These are phyloP conservation scores for Ahaetulla prasina DNA, from an alignment of 2,113 vertebrate species.

Conservation along the genomic window DNA sequence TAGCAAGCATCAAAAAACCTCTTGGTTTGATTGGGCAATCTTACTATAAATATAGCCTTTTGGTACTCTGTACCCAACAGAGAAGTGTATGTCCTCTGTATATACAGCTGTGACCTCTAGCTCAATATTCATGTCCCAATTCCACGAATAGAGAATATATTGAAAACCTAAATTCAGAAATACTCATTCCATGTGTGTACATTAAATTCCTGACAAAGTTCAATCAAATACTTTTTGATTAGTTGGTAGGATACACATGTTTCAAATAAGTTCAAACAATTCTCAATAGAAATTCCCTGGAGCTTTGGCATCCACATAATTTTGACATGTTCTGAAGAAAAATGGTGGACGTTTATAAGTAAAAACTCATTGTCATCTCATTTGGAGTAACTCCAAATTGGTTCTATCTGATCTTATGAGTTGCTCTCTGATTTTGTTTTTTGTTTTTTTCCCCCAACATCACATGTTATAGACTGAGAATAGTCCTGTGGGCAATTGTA, in stretches of 20 bases:
- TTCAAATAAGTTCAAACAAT: background rate
- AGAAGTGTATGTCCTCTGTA: background rate
- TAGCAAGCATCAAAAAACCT: background rate
- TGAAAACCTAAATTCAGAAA: background rate
- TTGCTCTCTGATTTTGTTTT: background rate
- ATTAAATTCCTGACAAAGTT: background rate
- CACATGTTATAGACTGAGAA: background rate
- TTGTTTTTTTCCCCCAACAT: background rate
- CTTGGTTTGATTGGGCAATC: background rate
- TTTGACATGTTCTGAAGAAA: background rate
- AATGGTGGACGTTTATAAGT: too few species aligned
- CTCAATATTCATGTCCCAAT: background rate
- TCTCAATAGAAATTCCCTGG: background rate
- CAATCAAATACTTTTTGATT: background rate
- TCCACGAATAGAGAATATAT: background rate
- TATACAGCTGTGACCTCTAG: background rate
- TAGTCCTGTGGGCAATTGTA: conserved; percentile 13
- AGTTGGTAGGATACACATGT: background rate
- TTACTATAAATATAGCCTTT: background rate
- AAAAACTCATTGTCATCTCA: background rate
- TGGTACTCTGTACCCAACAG: background rate
- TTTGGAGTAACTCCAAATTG: background rate
- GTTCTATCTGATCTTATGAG: background rate
- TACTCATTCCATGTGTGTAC: background rate
- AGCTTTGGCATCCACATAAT: background rate